Evolutionary conservation across 2,113 vertebrate genomes (phyloP).

Genomic region (Entelurus aequoreus): DNA sequence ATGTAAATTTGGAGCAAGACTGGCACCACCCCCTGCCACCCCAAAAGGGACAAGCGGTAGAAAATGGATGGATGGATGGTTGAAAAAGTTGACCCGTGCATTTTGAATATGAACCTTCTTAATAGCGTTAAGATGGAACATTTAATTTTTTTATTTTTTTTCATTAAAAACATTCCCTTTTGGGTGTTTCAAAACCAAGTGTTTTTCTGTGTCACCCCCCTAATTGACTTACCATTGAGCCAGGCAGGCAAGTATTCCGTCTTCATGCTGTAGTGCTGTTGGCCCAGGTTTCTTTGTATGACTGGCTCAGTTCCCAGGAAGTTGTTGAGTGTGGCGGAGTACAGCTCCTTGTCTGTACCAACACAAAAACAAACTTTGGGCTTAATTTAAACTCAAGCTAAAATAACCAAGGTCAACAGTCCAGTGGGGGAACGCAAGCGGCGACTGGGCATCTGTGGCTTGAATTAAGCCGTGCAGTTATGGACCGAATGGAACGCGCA

Average conservation of each 20-base stretch:
- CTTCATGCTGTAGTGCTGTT: conserved; percentile 85
- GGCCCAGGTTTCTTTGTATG: conserved; percentile 89
- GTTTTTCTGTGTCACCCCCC: not conserved
- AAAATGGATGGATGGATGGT: no score
- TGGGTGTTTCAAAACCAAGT: not conserved
- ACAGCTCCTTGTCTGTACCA: conserved; percentile 84
- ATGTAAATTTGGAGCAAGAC: no score
- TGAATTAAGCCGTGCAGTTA: conserved; percentile 2
- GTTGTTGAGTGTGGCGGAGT: conserved; percentile 92
- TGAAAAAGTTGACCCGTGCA: no score
- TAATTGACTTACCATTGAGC: conserved; percentile 82
- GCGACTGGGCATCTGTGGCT: conserved; percentile 15
- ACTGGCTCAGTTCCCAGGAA: conserved; percentile 94
- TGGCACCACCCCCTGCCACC: no score
- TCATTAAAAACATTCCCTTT: not conserved
- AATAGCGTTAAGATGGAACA: not conserved
- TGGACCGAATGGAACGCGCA: conserved; percentile 19
- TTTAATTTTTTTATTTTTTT: not conserved
- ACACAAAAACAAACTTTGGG: conserved; percentile 28
- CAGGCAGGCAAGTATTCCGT: conserved; percentile 87
- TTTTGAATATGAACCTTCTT: no score
- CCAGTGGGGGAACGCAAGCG: conserved; percentile 10
- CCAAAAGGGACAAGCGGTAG: no score
- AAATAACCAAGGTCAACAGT: conserved; percentile 16
- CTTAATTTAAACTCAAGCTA: conserved; percentile 11